Base-by-base conservation (phyloP, 2,888 invertebrate species). In the Phrixothrix hirtus region DNA sequence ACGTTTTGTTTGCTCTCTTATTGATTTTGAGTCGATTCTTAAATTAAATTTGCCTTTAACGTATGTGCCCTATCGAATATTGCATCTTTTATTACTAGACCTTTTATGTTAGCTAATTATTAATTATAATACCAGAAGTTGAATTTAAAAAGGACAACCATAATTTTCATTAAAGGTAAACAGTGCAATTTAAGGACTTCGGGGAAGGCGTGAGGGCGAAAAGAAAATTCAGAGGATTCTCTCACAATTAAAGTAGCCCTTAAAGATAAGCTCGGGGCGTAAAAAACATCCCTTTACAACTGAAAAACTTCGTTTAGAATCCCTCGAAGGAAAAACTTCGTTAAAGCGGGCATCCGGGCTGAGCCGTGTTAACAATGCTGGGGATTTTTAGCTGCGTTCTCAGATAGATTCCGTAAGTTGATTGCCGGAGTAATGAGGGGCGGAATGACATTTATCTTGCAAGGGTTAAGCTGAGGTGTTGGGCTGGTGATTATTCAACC, bases 181-280 rank as follows among this genome's bases (percentile, higher is more conserved):
- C 73, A 70, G 70, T 71, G 70, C 72, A 73, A 73, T 74, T 73
- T 72, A 66, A 62, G 62, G 60, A 61, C 57, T 57, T 53, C 56
- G 55, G 42, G 42, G 48, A 38, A 43, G 31, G 55, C 48, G 51
- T 50, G 38, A 52, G 48, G 57, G 56, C 51, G 52, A 46, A 57
- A 56, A 41, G 53, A 55, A 60, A 59, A 60, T 61, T 69, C 58
- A 62, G 62, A 65, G 64, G 69, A 71, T 67, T 65, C 68, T 60
- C 64, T 70, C 71, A 65, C 72, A 73, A 74, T 74, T 75, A 75
- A 73, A 75, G 72, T 72, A 68, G 73, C 73, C 73, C 70, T 75
- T 73, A 71, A 73, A 73, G 72, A 73, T 73, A 73, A 72, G 77
- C 77, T 75, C 67, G 67, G 71, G 71, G 74, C 71, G 71, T 70